Evolutionary conservation across 2,888 invertebrate species (phyloP), one percentile per base, ranked within the genome.

Genomic region (Dolichopus griseipennis): DNA sequence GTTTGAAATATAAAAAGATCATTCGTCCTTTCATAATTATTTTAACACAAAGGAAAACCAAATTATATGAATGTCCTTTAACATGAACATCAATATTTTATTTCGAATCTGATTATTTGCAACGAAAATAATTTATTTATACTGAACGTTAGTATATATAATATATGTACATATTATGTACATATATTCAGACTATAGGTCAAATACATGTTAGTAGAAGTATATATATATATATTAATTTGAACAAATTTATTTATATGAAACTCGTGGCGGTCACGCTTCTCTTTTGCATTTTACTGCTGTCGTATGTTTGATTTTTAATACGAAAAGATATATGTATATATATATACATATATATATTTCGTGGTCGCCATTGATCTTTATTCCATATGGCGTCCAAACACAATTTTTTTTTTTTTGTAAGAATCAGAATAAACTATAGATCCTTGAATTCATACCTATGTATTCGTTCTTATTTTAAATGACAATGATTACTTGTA

Each of bases 251-350:
- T n/a, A 52, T 18, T n/a, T 52, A 12, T 18, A 18, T 18, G 2
- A n/a, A 52, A 52, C 52, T 52, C 52, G 52, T 52, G 52, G 52
- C n/a, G 52, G 52, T 52, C 52, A 52, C 52, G 52, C 52, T 52
- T 52, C 52, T 52, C n/a, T 18, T 52, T 52, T 18, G 15, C 9
- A 18, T 18, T 52, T 2, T 18, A 3, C 52, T 12, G 6, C 15
- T 52, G 15, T 18, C 6, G 9, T 52, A 52, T 12, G 15, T 52
- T 18, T 52, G 52, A 52, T 9, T 41, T 41, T 27, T 27, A 27
- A 41, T 12, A 41, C 41, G 8, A 41, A 41, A 41, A 5, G 9
- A 4, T 27, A 4, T 27, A n/a, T n/a, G n/a, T n/a, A n/a, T n/a
- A n/a, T n/a, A n/a, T n/a, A n/a, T n/a, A n/a, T n/a, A n/a, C n/a